Base-by-base conservation (phyloP, 1,140 invertebrate genomes). In the Aphidius ervi region DNA sequence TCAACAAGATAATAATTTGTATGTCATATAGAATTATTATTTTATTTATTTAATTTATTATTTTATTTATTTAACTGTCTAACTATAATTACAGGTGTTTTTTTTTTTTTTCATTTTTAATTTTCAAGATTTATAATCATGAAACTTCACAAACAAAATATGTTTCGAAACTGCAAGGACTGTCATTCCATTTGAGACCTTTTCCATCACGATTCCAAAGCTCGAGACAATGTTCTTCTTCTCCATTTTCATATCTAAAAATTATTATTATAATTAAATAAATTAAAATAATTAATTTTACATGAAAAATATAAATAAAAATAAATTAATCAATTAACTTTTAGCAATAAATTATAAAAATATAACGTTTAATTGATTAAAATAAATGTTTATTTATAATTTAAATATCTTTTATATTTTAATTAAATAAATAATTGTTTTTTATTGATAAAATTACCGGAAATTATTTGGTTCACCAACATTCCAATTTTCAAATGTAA, bases 401-500 rank as follows among this genome's bases (percentile, higher is more conserved):
- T 62, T 9, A 42, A 16, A 41, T 45, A 16, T 23, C 4, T 47
- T 43, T 46, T 37, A 45, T 20, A 10, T 10, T 39, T 10, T 20
- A 46, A 46, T 43, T 49, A 43, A 52, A 23, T 45, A 40, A 5
- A 5, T 46, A 37, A 45, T 37, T 46, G 23, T 52, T 46, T 31
- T 41, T 6, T 41, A 9, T 1, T 46, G 10, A 10, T 45, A 23
- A 56, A 49, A 52, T 63, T 70, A 80, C 70, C 90, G 85, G 83
- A 93, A 93, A 80, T 94, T 94, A 77, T 94, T 94, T 0, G 92
- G 91, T 72, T 94, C 91, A 5, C 91, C 93, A 7, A 92, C 89
- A 78, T 94, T 94, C 92, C 92, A 94, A 75, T 95, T 95, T 61
- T 91, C 92, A 77, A 91, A 95, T 40, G 91, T 93, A 41, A 94